These are phyloP conservation scores for Acromyrmex charruanus DNA, from an alignment of 1,140 invertebrate species.

Conservation along the genomic window DNA sequence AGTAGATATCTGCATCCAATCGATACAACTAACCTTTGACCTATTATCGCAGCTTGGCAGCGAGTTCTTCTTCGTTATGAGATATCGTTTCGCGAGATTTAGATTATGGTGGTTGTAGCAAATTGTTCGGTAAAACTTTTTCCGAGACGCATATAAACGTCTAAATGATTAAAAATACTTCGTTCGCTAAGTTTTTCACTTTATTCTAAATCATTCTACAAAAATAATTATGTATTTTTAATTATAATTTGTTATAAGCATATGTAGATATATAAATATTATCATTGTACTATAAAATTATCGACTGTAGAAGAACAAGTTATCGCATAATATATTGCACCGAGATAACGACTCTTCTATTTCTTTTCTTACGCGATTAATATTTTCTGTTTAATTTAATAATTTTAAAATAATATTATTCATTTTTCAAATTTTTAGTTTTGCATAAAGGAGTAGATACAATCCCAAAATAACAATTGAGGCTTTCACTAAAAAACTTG, in stretches of 20 bases:
- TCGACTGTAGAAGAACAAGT: not conserved
- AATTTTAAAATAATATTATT: not conserved
- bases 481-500: slow-evolving; percentile 7
- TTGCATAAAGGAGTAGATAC: not conserved
- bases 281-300: not conserved
- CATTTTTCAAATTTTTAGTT: not conserved
- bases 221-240: not conserved
- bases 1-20: slow-evolving; percentile 71
- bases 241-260: slow-evolving; percentile 9
- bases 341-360: not conserved
- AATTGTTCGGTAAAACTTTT: slow-evolving; percentile 66
- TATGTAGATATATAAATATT: not conserved
- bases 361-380: too few species aligned
- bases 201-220: not conserved
- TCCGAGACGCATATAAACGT: slow-evolving; percentile 36
- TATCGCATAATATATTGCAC: not conserved
- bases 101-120: slow-evolving; percentile 35
- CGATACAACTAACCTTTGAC: slow-evolving; percentile 75
- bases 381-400: not conserved
- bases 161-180: slow-evolving; percentile 47
- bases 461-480: slow-evolving; percentile 14
- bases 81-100: slow-evolving; percentile 73
- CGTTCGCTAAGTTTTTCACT: not conserved
- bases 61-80: slow-evolving; percentile 64
- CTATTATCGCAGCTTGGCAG: slow-evolving; percentile 71